phyloP scores from a whole-genome alignment of 1,140 invertebrate species.

The Hyphantria cunea region DNA sequence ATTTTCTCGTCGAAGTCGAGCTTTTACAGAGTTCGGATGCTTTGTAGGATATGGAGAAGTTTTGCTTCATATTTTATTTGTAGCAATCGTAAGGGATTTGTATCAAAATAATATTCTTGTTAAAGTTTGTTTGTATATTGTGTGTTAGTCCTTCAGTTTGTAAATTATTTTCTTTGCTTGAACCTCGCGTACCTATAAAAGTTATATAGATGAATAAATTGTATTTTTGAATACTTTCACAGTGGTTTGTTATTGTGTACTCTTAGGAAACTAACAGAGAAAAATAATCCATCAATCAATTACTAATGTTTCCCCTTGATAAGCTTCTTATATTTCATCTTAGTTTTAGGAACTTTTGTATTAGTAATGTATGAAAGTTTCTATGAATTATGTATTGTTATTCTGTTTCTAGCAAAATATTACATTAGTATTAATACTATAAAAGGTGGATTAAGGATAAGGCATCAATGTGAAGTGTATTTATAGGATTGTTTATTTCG shows the following conservation, averaged over 20 bases:
- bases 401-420: not conserved
- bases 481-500: too few relatives aligned
- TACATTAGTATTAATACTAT: too few relatives aligned
- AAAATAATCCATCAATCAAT: slow-evolving; percentile 33
- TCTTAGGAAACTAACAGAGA: slow-evolving; percentile 1
- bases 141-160: not conserved
- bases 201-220: not conserved
- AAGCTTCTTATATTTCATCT: slow-evolving; percentile 6
- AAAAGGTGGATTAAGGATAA: too few relatives aligned
- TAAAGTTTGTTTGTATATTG: not conserved
- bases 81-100: slow-evolving; percentile 1
- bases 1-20: slow-evolving; percentile 64
- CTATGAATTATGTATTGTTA: not conserved
- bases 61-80: slow-evolving; percentile 15
- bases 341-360: not conserved
- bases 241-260: not conserved
- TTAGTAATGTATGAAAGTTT: not conserved
- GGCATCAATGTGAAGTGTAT: too few relatives aligned
- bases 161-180: not conserved
- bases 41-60: slow-evolving; percentile 34
- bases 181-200: too few relatives aligned
- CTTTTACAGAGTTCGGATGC: slow-evolving; percentile 59
- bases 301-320: slow-evolving; percentile 29
- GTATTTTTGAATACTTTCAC: not conserved
- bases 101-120: not conserved